Evolutionary conservation across 2,797 vertebrate genomes (phyloP).

Genomic region (Benthosema pterotum): DNA sequence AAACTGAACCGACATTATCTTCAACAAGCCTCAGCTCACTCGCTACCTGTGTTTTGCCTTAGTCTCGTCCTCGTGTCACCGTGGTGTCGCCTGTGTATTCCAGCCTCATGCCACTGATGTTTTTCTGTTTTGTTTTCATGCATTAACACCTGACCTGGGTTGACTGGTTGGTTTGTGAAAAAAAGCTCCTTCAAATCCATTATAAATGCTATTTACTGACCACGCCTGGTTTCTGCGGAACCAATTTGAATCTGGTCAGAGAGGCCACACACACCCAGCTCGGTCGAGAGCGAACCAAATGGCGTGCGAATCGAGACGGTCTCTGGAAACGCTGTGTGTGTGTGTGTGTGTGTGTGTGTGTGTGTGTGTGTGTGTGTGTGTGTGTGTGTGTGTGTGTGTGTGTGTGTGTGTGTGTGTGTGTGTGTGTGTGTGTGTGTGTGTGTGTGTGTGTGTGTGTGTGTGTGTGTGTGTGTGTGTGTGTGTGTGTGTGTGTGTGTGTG

Average conservation of each 20-base stretch:
- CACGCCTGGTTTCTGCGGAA: background rate
- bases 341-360: too few relatives aligned
- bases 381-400: too few relatives aligned
- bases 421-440: conserved; percentile 9
- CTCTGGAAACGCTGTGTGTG: conserved; percentile 15
- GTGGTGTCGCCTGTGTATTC: conserved; percentile 33
- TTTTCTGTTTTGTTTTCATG: conserved; percentile 11
- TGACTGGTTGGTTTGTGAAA: conserved; percentile 11
- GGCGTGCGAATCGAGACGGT: conserved; percentile 6
- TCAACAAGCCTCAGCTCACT: too few relatives aligned
- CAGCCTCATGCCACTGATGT: conserved; percentile 18
- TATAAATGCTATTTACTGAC: background rate
- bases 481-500: too few relatives aligned
- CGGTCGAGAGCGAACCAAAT: background rate
- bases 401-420: too few relatives aligned
- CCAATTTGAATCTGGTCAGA: background rate
- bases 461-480: too few relatives aligned
- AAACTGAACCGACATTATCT: background rate
- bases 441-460: conserved; percentile 9
- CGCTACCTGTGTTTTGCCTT: conserved; percentile 20
- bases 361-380: too few relatives aligned
- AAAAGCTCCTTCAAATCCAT: conserved; percentile 21
- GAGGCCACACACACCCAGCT: background rate
- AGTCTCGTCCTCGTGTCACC: conserved; percentile 46
- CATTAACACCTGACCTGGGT: conserved; percentile 9